Base-by-base conservation (phyloP, 2,113 vertebrate species). In the Pogona vitticeps region DNA sequence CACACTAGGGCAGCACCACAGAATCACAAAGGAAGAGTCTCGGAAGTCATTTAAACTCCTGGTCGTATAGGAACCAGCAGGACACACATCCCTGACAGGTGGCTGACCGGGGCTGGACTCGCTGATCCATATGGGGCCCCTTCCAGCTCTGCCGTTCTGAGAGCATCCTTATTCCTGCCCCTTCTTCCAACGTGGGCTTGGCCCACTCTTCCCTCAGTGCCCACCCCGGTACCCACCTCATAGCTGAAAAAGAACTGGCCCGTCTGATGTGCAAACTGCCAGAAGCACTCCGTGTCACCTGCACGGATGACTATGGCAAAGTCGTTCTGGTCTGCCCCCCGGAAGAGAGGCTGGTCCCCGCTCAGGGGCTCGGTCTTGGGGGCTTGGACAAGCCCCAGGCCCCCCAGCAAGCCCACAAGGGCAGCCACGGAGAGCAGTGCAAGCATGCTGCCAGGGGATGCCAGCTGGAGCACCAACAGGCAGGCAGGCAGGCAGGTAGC, bases 221-320 rank as follows among this genome's bases (percentile, higher is more conserved):
- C 33, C 12, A 10, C 1, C 0, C 0, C 38, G 2, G 2, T 46
- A 52, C 97, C 96, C 76, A 97, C 98, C 98, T 98, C 97, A 1
- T 97, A 99, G 93, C 91, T 97, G 90, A 99, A 97, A 94, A 97
- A 99, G 95, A 99, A 98, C 18, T 46, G 96, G 40, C 98, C 98
- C 0, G 92, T 95, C 1, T 93, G 93, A 68, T 98, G 96, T 0
- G 98, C 97, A 6, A 98, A 98, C 91, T 99, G 98, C 98, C 98
- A 99, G 96, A 98, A 98, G 56, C 98, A 99, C 86, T 99, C 97
- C 0, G 90, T 31, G 0, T 86, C 89, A 0, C 95, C 91, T 0
- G 97, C 97, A 0, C 88, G 90, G 38, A 99, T 33, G 38, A 98
- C 82, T 1, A 99, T 9, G 1, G 98, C 96, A 0, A 99, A 99